Evolutionary conservation across 37 sponge, comb jelly and placozoan species (phyloP).

Genomic region (Lycopodina hypogea): DNA sequence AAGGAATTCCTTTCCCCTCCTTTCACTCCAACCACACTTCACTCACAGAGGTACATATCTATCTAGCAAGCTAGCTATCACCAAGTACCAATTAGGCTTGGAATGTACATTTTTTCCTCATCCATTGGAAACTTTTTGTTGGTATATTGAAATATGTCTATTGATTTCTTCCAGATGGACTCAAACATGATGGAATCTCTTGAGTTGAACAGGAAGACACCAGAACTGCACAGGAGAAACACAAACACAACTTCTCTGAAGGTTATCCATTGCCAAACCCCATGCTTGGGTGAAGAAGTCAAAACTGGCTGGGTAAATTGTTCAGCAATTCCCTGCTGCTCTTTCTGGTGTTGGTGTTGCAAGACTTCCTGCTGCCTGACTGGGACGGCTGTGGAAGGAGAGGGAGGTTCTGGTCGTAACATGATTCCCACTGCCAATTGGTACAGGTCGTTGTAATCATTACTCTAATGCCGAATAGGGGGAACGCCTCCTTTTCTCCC

Average conservation of each 20-base stretch:
- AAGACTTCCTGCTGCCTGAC: too few species aligned
- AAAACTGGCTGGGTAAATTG: too few species aligned
- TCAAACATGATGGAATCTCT: constrained; percentile 23
- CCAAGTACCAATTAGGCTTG: too few species aligned
- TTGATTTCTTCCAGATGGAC: constrained; percentile 31
- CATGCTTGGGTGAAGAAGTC: not conserved
- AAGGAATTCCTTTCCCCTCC: too few species aligned
- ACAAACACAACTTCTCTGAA: constrained; percentile 53
- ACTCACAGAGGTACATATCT: too few species aligned
- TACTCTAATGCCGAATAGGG: too few species aligned
- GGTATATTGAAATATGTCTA: constrained; percentile 38
- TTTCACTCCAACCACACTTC: too few species aligned
- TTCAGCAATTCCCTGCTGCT: not conserved
- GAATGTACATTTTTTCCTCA: constrained; percentile 61
- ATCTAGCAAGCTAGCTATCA: too few species aligned
- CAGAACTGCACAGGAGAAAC: constrained; percentile 50
- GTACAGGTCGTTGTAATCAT: too few species aligned
- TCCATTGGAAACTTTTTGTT: constrained; percentile 59
- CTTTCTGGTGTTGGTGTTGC: not conserved
- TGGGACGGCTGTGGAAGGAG: not conserved
- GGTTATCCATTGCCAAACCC: constrained; percentile 25
- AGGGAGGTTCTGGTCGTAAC: not conserved
- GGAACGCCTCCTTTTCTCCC: too few species aligned
- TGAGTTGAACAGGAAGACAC: constrained; percentile 39
- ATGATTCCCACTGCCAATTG: not conserved